A percentile compares a stretch with the other conserved stretches of the same genome.
Conservation (phyloP, 2,888 invertebrate genomes). For the Morpho helenor region DNA sequence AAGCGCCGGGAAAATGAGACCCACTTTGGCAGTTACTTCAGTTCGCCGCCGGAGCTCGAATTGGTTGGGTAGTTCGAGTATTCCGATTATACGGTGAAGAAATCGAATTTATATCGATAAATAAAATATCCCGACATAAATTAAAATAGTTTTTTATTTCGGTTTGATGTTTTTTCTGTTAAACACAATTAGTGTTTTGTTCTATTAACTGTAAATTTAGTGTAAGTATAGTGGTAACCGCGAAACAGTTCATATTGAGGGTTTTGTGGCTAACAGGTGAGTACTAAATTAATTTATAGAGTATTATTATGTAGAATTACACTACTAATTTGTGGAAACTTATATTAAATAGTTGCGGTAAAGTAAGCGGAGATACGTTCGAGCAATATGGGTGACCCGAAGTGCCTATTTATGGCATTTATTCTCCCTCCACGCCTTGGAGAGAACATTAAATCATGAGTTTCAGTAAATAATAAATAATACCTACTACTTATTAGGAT, state of each 20-base stretch:
- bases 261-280: conserved; percentile 22
- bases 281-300: conserved; percentile 5
- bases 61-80: conserved; percentile 28
- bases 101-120: conserved; percentile 26
- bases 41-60: conserved; percentile 57
- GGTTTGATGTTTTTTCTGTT: conserved; percentile 25
- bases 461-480: neutral
- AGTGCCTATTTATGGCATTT: neutral
- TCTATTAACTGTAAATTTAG: conserved; percentile 10
- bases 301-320: too few species aligned
- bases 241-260: conserved; percentile 8
- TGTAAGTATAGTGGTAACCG: conserved; percentile 17
- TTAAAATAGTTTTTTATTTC: conserved; percentile 19
- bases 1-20: conserved; percentile 28
- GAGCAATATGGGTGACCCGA: neutral
- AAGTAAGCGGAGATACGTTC: too few species aligned
- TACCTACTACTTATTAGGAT: too few species aligned
- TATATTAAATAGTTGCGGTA: too few species aligned
- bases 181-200: conserved; percentile 14
- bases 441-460: neutral
- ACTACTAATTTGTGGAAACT: too few species aligned
- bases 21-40: conserved; percentile 36
- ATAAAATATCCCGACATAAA: conserved; percentile 19
- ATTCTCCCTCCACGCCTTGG: neutral
- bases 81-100: conserved; percentile 3